Evolutionary conservation across 2,888 invertebrate genomes (phyloP).

Genomic region (Subacronicta megacephala): DNA sequence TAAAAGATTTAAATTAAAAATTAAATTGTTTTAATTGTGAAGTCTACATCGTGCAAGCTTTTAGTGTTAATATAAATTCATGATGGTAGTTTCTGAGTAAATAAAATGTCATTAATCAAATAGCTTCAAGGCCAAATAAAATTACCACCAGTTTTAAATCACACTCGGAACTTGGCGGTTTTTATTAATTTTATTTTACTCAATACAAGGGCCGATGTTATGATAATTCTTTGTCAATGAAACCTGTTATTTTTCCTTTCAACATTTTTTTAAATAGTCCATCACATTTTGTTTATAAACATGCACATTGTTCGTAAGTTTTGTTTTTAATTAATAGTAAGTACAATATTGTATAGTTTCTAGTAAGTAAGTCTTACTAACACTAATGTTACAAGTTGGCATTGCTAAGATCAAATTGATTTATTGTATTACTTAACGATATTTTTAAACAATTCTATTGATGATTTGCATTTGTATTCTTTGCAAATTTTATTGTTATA

Average conservation of each 20-base stretch:
- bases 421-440: conserved; percentile 33
- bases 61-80: neutral
- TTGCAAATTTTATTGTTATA: conserved; percentile 38
- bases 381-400: conserved; percentile 39
- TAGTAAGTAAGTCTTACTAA: conserved; percentile 54
- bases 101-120: conserved; percentile 7
- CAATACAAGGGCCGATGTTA: conserved; percentile 1
- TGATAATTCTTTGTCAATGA: conserved; percentile 2
- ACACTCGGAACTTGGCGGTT: conserved; percentile 8
- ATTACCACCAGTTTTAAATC: neutral
- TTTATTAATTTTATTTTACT: neutral
- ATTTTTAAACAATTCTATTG: conserved; percentile 15
- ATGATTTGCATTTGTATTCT: conserved; percentile 28
- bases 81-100: neutral
- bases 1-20: neutral
- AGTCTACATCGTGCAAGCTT: conserved; percentile 15
- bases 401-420: conserved; percentile 45
- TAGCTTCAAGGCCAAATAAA: neutral
- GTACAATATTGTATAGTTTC: conserved; percentile 61
- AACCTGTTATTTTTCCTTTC: conserved; percentile 44
- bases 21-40: too few relatives aligned
- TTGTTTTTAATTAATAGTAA: conserved; percentile 59
- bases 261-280: conserved; percentile 50
- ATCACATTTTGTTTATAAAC: conserved; percentile 59
- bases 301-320: conserved; percentile 62